Base-by-base conservation (phyloP, 2,113 vertebrate genomes). In the Uropsilus gracilis region DNA sequence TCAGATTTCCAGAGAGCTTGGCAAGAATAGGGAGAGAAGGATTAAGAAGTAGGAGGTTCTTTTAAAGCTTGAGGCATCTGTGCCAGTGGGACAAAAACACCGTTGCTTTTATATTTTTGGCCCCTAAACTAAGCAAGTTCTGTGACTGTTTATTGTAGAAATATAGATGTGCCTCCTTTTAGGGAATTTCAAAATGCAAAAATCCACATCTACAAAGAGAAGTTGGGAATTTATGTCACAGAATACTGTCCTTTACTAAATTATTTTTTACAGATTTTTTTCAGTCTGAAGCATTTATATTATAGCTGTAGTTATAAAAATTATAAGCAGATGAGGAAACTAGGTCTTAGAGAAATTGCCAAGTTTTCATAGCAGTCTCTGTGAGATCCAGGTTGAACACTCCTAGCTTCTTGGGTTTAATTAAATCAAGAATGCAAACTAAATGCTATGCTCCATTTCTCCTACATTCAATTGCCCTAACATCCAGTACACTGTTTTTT, bases 1-100 rank as follows among this genome's bases (percentile, higher is more conserved):
- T 84, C 93, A 93, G 94, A 96, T 91, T 96, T 97, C 97, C 97
- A 97, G 95, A 96, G 94, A 94, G 89, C 92, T 97, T 97, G 96
- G 97, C 97, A 97, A 92, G 84, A 93, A 95, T 89, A 18, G 34
- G 80, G 90, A 93, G 86, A 95, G 71, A 85, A 44, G 89, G 94
- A 96, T 93, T 95, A 96, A 91, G 91, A 96, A 97, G 85, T 87
- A 93, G 92, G 92, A 96, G 95, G 94, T 95, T 94, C 96, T 95
- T 97, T 97, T 95, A 96, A 97, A 95, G 88, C 92, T 85, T 82
- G 88, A 90, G 81, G 94, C 94, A 96, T 96, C 94, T 95, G 95
- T 91, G 95, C 95, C 95, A 91, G 89, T 89, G 86, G 93, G 89
- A 93, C 90, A 96, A 93, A 94, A 95, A 93, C 95, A 96, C 55